Percentiles rank a stretch among this genome's conserved stretches.
Evolutionary conservation across 2,888 invertebrate genomes (phyloP).

Genomic region (Dicyrtomina minuta): DNA sequence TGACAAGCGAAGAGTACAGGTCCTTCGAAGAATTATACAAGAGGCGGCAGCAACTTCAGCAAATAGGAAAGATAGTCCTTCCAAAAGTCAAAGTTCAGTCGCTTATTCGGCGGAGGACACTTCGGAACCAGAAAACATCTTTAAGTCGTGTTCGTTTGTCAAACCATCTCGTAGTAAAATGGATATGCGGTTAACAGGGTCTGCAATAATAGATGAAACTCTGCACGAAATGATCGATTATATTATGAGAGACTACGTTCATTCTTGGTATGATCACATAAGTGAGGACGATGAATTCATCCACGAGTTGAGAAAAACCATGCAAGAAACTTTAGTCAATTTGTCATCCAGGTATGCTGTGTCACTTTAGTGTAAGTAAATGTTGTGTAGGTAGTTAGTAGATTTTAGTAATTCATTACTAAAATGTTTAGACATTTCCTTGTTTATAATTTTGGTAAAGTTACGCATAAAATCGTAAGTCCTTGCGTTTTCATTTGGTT

Average conservation of each 20-base stretch:
- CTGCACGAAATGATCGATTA: slow-evolving; percentile 79
- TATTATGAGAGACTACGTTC: slow-evolving; percentile 78
- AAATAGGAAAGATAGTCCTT: no score
- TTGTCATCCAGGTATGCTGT: slow-evolving; percentile 67
- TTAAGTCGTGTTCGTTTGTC: background rate
- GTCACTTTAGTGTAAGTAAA: background rate
- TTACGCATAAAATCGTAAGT: no score
- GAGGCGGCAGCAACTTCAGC: slow-evolving; percentile 4
- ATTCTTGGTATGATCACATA: slow-evolving; percentile 64
- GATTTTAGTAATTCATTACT: background rate
- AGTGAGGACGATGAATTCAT: slow-evolving; percentile 73
- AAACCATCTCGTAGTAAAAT: slow-evolving; percentile 9
- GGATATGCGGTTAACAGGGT: slow-evolving; percentile 73
- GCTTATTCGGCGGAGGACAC: no score
- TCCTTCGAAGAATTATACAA: slow-evolving; percentile 8
- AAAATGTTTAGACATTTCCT: background rate
- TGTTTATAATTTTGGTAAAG: background rate
- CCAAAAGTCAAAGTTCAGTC: no score
- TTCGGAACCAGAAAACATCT: background rate
- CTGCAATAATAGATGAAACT: slow-evolving; percentile 81
- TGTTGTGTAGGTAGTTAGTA: slow-evolving; percentile 7
- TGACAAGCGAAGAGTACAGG: slow-evolving; percentile 13
- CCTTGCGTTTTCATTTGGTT: no score
- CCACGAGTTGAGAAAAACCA: slow-evolving; percentile 67
- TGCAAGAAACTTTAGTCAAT: slow-evolving; percentile 70